Conservation (phyloP, 2,797 vertebrate species). For the Pelochelys cantorii region DNA sequence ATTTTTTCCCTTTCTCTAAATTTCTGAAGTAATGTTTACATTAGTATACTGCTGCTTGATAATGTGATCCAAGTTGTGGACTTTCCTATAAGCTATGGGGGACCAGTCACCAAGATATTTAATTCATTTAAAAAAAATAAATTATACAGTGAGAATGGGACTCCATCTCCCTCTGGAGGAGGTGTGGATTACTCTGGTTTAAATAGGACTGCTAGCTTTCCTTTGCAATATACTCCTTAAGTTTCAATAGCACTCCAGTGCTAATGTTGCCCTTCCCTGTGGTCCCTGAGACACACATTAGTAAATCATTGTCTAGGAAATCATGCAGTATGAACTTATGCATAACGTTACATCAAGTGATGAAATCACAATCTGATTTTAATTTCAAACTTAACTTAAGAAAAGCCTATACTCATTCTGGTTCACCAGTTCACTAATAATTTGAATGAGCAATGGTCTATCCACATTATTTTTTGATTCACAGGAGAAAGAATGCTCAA, state of each 20-base stretch:
- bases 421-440: constrained; percentile 4
- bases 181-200: constrained; percentile 16
- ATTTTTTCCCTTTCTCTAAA: neutral
- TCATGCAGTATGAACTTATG: neutral
- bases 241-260: constrained; percentile 25
- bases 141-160: constrained; percentile 40
- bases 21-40: neutral
- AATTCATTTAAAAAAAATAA: constrained; percentile 63
- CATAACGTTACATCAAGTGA: neutral
- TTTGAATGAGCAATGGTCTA: neutral
- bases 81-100: neutral
- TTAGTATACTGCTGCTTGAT: neutral
- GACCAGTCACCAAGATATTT: constrained; percentile 63
- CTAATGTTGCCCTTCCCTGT: constrained; percentile 41
- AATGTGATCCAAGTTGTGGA: neutral
- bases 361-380: constrained; percentile 14
- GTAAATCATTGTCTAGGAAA: constrained; percentile 48
- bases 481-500: constrained; percentile 31
- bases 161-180: constrained; percentile 33
- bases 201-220: constrained; percentile 60
- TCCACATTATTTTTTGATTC: constrained; percentile 33
- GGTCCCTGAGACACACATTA: constrained; percentile 36
- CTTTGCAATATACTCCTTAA: constrained; percentile 60
- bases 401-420: neutral
- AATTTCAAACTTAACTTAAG: constrained; percentile 26